phyloP scores from a whole-genome alignment of 1,140 invertebrate genomes.

The Drosophila sp. region DNA sequence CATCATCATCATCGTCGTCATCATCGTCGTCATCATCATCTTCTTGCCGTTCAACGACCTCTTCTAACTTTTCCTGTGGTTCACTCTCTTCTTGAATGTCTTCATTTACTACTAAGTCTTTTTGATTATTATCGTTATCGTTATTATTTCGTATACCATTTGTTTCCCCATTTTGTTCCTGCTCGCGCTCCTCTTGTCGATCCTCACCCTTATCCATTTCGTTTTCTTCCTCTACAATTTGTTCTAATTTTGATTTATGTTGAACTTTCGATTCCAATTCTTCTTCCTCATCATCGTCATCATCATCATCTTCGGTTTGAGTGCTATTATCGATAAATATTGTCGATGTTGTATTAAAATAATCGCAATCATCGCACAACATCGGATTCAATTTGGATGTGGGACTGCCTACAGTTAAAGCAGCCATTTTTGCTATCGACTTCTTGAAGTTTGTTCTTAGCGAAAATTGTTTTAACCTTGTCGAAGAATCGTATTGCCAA shows the following conservation, averaged over 20 bases:
- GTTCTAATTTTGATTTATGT: constrained; percentile 37
- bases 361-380: constrained; percentile 64
- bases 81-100: background rate
- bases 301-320: constrained; percentile 56
- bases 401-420: constrained; percentile 55
- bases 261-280: constrained; percentile 26
- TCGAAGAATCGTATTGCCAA: background rate
- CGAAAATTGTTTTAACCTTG: constrained; percentile 2
- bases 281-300: constrained; percentile 27
- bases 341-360: constrained; percentile 41
- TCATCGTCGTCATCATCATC: constrained; percentile 24
- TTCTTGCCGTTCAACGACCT: background rate
- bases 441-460: background rate
- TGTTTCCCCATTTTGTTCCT: constrained; percentile 5
- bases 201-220: constrained; percentile 28
- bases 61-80: background rate
- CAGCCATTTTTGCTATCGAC: constrained; percentile 49
- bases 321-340: constrained; percentile 72
- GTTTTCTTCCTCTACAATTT: constrained; percentile 55
- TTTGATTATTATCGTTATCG: constrained; percentile 26
- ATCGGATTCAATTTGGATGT: constrained; percentile 39
- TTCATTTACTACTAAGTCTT: constrained; percentile 19
- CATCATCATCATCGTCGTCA: constrained; percentile 42
- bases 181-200: constrained; percentile 15
- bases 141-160: constrained; percentile 51